Percentiles rank a stretch among this genome's conserved stretches.
phyloP scores from a whole-genome alignment of 2,888 invertebrate genomes.

The Spilarctia lutea region DNA sequence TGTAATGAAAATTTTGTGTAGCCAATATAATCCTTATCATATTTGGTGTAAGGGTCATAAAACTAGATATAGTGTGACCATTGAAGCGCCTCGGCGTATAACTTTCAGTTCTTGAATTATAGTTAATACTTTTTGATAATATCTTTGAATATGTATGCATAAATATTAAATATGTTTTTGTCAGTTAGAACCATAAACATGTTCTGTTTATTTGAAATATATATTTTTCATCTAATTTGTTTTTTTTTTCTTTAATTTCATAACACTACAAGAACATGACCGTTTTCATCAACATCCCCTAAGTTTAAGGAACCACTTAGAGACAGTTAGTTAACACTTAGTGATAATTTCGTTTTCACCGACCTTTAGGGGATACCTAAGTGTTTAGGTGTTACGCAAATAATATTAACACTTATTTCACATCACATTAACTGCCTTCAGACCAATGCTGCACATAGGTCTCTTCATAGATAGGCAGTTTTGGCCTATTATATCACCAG shows the following conservation, averaged over 20 bases:
- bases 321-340: too few relatives aligned
- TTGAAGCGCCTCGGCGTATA: background rate
- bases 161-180: slow-evolving; percentile 17
- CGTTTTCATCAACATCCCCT: too few relatives aligned
- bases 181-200: slow-evolving; percentile 10
- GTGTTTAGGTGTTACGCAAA: too few relatives aligned
- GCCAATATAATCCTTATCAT: slow-evolving; percentile 45
- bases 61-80: background rate
- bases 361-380: too few relatives aligned
- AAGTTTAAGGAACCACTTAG: too few relatives aligned
- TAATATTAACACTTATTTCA: too few relatives aligned
- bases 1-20: slow-evolving; percentile 40
- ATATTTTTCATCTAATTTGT: slow-evolving; percentile 19
- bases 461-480: too few relatives aligned
- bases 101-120: background rate
- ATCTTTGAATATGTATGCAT: slow-evolving; percentile 6
- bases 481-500: too few relatives aligned
- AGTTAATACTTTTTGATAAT: slow-evolving; percentile 2
- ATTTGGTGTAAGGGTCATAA: slow-evolving; percentile 34
- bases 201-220: slow-evolving; percentile 23
- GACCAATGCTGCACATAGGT: too few relatives aligned
- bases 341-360: too few relatives aligned
- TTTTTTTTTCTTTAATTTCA: slow-evolving; percentile 3
- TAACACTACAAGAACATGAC: background rate
- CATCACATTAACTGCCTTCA: too few relatives aligned